Percentiles rank a stretch among this genome's conserved stretches.
phyloP scores from a whole-genome alignment of 2,888 invertebrate species.

The Drosophila mettleri region DNA sequence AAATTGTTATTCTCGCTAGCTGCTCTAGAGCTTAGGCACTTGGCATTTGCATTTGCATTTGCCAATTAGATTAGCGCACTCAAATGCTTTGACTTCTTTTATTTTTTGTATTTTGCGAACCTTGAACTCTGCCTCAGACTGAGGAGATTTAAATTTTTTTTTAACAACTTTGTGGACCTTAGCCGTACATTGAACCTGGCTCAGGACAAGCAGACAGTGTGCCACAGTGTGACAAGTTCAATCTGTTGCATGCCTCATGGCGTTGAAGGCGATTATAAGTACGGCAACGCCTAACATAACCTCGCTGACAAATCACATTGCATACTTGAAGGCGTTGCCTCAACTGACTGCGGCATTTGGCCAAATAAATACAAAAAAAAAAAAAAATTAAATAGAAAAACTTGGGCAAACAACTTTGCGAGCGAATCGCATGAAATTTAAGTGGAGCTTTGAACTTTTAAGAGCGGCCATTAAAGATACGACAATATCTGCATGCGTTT shows the following conservation, averaged over 20 bases:
- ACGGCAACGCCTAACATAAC: conserved; percentile 7
- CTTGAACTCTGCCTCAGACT: conserved; percentile 30
- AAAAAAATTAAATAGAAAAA: too few relatives aligned
- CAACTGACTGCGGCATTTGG: not conserved
- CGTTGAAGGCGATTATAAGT: conserved; percentile 18
- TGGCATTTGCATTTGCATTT: not conserved
- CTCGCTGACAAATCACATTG: conserved; percentile 14
- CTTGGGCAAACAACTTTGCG: conserved; percentile 3
- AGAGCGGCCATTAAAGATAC: not conserved
- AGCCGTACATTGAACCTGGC: conserved; percentile 16
- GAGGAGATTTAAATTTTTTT: not conserved
- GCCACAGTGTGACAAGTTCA: conserved; percentile 12
- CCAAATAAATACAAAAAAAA: too few relatives aligned
- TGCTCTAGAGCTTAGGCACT: not conserved
- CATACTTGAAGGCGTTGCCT: conserved; percentile 12
- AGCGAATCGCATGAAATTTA: conserved; percentile 35
- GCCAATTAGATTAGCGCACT: conserved; percentile 23
- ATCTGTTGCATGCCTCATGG: conserved; percentile 28
- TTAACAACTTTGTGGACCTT: not conserved
- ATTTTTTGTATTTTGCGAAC: conserved; percentile 2
- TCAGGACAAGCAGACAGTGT: conserved; percentile 7
- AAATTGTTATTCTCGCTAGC: not conserved
- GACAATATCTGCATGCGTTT: not conserved
- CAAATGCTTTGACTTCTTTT: conserved; percentile 15
- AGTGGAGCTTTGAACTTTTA: conserved; percentile 37